A percentile compares a stretch with the other conserved stretches of the same genome.
Conservation (phyloP, 2,797 vertebrate genomes). For the Falco rusticolus region DNA sequence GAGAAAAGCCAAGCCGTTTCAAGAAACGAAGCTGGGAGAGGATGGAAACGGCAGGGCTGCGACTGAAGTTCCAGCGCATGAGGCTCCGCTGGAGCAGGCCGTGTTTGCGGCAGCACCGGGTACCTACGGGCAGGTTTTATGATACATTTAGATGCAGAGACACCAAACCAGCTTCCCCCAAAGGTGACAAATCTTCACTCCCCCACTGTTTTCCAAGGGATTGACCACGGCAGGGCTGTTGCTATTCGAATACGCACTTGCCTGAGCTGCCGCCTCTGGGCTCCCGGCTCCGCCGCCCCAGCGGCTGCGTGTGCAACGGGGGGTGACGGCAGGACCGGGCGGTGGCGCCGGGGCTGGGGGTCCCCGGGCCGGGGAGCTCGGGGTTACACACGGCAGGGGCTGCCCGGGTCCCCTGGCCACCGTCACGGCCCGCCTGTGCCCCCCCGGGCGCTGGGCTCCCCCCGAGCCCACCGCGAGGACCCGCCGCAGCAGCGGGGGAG, state of each 20-base stretch:
- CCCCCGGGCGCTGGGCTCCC: neutral
- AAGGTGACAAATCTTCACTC: neutral
- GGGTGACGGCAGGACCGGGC: neutral
- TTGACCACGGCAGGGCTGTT: neutral
- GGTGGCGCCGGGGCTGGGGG: neutral
- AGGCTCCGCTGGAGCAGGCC: neutral
- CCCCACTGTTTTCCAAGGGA: neutral
- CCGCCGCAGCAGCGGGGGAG: neutral
- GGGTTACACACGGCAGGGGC: neutral
- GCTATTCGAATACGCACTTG: neutral
- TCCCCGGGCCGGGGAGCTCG: neutral
- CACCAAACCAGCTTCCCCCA: neutral
- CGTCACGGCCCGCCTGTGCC: too few species aligned
- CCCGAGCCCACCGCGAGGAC: fast-evolving
- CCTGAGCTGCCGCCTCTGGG: neutral
- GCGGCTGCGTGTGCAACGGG: neutral
- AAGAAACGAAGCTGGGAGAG: neutral
- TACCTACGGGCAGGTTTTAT: neutral
- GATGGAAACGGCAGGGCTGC: neutral
- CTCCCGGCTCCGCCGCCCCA: neutral
- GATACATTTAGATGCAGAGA: neutral
- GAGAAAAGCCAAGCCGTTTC: neutral
- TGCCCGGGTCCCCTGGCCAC: neutral
- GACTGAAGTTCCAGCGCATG: neutral
- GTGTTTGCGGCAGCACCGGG: neutral